A percentile compares a stretch with the other conserved stretches of the same genome.
These are phyloP conservation scores for Drosophila ironensis DNA, from an alignment of 1,140 invertebrate genomes.

Conservation along the genomic window DNA sequence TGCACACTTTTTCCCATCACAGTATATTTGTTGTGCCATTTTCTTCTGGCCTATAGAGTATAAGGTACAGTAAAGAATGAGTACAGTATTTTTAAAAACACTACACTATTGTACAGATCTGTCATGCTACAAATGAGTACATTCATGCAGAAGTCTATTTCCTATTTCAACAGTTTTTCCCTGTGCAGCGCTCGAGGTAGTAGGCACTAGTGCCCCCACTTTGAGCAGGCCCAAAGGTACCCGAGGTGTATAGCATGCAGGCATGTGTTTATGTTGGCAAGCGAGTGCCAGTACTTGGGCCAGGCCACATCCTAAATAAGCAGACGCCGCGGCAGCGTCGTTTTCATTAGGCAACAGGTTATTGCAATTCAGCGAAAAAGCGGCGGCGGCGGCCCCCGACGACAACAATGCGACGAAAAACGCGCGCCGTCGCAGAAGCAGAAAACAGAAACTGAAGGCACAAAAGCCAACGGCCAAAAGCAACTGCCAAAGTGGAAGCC, in stretches of 20 bases:
- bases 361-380: slow-evolving; percentile 76
- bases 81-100: too few relatives aligned
- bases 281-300: slow-evolving; percentile 40
- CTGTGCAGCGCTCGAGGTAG: neutral
- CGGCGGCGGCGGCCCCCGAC: slow-evolving; percentile 30
- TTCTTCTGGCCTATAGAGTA: too few relatives aligned
- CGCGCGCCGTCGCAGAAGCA: slow-evolving; percentile 16
- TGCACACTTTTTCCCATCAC: too few relatives aligned
- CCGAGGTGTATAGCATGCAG: too few relatives aligned
- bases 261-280: slow-evolving; percentile 16
- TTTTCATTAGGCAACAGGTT: slow-evolving; percentile 77
- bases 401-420: slow-evolving; percentile 58
- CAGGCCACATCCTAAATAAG: slow-evolving; percentile 70
- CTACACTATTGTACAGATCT: too few relatives aligned
- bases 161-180: neutral
- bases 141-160: too few relatives aligned
- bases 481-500: neutral
- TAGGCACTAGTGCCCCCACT: neutral
- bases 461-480: neutral
- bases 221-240: slow-evolving; percentile 3
- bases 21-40: too few relatives aligned
- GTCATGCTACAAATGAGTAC: too few relatives aligned
- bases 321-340: too few relatives aligned
- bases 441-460: slow-evolving; percentile 5
- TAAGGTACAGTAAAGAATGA: too few relatives aligned